Base-by-base conservation (phyloP, 2,888 invertebrate genomes). In the Drosophila paucipuncta region DNA sequence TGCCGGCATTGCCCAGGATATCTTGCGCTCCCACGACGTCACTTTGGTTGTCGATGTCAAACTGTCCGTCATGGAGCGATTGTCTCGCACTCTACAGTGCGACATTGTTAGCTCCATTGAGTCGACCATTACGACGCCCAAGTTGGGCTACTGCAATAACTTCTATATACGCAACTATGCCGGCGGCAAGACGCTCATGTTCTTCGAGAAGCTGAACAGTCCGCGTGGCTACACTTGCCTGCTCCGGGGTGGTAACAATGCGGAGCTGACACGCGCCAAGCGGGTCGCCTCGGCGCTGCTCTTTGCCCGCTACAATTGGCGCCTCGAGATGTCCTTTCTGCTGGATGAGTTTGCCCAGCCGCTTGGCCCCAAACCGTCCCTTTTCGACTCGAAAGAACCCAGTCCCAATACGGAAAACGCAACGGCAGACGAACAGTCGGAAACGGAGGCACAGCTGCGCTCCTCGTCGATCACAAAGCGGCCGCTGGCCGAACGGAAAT, bases 21-120 rank as follows among this genome's bases (percentile, higher is more conserved):
- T 97, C 91, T 94, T 99, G 62, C 94, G 97, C 73, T 95, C 95
- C 89, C 95, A 95, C 67, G 96, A 96, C 39, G 96, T 98, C n/a
- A 98, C 98, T 0, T 94, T 99, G 16, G 97, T 98, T 0, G 94
- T 97, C 55, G 97, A 97, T 92, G 97, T 99, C 1, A 97, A 98
- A 85, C 94, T 95, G 49, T 95, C 95, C 47, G 96, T 98, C 4
- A 95, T 99, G 93, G 96, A 97, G 89, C 94, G 97, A 70, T 92
- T 97, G 81, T 94, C 97, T 0, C 94, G 97, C 41, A 96, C 97
- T 75, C 95, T 97, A 0, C 95, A 96, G 81, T 98, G 98, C 1
- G 97, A 97, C 87, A 95, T 98, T 52, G 96, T 98, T 7, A 95
- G 96, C 16, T 97, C 97, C 4, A 96, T 99, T 13, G 99, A 99